These are phyloP conservation scores for Liasis olivaceus DNA, from an alignment of 2,797 vertebrate species.

Conservation along the genomic window DNA sequence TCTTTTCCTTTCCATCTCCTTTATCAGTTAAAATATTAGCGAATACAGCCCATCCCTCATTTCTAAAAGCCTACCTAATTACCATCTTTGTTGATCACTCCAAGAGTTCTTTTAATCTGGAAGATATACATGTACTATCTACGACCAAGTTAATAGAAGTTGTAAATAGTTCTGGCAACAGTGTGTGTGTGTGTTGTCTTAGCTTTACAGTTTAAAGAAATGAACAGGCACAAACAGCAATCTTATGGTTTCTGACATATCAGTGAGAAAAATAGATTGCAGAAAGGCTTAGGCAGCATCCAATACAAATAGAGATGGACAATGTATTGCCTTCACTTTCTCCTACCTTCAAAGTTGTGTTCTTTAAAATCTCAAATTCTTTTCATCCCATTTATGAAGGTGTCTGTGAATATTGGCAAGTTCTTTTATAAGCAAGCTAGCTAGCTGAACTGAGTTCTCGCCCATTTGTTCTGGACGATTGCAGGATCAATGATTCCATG, in stretches of 20 bases:
- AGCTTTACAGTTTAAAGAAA: background rate
- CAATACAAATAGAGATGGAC: background rate
- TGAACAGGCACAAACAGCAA: background rate
- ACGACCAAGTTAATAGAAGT: conserved; percentile 20
- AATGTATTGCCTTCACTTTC: background rate
- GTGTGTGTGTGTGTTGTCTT: background rate
- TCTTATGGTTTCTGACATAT: background rate
- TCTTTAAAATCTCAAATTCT: background rate
- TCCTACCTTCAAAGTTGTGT: background rate
- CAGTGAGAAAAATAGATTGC: background rate
- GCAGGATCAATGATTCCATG: background rate
- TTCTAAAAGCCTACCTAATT: conserved; percentile 27
- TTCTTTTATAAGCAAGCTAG: background rate
- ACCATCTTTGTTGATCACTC: conserved; percentile 12
- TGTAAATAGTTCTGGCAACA: conserved; percentile 23
- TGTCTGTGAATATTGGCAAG: background rate
- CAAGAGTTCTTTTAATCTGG: background rate
- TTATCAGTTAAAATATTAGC: background rate
- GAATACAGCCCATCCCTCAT: background rate
- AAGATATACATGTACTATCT: background rate
- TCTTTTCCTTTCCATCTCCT: background rate
- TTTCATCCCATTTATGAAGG: background rate
- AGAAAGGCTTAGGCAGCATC: background rate
- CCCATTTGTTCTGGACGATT: background rate
- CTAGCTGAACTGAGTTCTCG: background rate